Evolutionary conservation across 2,888 invertebrate genomes (phyloP).

Genomic region (Caenorhabditis doughertyi): DNA sequence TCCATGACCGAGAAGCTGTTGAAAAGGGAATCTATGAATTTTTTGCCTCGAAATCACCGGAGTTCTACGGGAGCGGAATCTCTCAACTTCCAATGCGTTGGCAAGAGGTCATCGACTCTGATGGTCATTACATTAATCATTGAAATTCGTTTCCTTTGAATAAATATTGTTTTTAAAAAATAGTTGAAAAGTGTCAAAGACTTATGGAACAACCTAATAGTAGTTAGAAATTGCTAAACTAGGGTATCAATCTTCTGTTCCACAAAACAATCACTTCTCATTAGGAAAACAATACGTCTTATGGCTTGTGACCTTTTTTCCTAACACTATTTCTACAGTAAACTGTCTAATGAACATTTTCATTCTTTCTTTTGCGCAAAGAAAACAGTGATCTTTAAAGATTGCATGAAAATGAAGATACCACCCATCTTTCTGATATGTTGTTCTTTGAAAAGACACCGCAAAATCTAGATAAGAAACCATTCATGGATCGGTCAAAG

Average conservation of each 20-base stretch:
- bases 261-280: conserved; percentile 23
- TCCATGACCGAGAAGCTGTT: no score
- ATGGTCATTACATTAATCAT: no score
- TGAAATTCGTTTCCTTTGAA: no score
- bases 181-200: no score
- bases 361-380: neutral
- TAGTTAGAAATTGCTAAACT: neutral
- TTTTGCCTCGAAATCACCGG: no score
- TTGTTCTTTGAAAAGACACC: conserved; percentile 36
- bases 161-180: no score
- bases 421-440: neutral
- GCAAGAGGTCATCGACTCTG: no score
- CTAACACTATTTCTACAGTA: neutral
- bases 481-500: neutral
- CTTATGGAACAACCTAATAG: no score
- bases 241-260: conserved; percentile 1
- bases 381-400: conserved; percentile 27
- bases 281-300: conserved; percentile 20
- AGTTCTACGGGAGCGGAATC: no score
- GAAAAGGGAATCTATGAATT: no score
- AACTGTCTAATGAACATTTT: conserved; percentile 1
- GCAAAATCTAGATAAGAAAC: conserved; percentile 46
- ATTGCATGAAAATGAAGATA: conserved; percentile 9
- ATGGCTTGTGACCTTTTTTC: conserved; percentile 31
- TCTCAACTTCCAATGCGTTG: no score